Base-by-base conservation (phyloP, 2,888 invertebrate genomes). In the Vesta saturnalis region DNA sequence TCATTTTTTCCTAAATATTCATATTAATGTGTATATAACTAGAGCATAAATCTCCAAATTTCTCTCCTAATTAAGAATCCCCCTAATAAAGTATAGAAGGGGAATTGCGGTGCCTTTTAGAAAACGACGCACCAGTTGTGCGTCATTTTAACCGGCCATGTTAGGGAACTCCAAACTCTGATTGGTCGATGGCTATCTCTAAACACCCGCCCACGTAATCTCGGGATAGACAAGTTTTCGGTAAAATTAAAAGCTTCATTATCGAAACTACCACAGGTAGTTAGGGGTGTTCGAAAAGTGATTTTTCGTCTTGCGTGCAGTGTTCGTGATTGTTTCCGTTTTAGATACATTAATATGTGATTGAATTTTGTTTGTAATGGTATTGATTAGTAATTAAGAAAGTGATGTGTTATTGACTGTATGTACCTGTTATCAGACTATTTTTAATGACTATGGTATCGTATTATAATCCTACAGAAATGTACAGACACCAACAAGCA, bases 391-490 rank as follows among this genome's bases (percentile, higher is more conserved):
- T 49, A 49, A 12, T 49, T 18, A 14, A 15, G n/a, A 43, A 4
- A 49, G 47, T 15, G 47, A 49, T 49, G 18, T 49, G 39, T 39
- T 39, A n/a, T n/a, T 39, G 8, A 39, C n/a, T n/a, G 39, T n/a
- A 39, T 39, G 39, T n/a, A 39, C n/a, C 39, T 15, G 15, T 49
- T 49, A 49, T 3, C 18, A 18, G 1, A 16, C 5, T 15, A 18
- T 8, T 49, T 49, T 21, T 4, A 19, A 54, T 54, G 59, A 64
- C 64, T 64, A 92, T 92, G 92, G 91, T 92, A 85, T 91, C 91
- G 75, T 92, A 92, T 83, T 92, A 90, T 79, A 89, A 89, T 84
- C 86, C 90, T 83, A 85, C 90, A 79, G 87, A 89, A 83, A 72
- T 72, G 74, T 74, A 74, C 47, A 69, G 72, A 22, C 73, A 74